These are phyloP conservation scores for Cyprinodon tularosa DNA, from an alignment of 2,113 vertebrate genomes.

Conservation along the genomic window DNA sequence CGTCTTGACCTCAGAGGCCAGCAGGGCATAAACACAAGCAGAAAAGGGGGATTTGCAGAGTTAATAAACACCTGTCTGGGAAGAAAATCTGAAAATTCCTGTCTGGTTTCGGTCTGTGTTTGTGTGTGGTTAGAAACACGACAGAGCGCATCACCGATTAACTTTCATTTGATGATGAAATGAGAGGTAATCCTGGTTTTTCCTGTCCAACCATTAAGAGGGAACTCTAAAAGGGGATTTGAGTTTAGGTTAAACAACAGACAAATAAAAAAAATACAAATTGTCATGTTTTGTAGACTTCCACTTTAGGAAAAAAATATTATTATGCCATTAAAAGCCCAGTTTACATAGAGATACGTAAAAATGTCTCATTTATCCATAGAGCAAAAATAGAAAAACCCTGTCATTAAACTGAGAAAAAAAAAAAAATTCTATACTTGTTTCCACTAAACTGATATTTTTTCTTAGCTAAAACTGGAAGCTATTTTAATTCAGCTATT, in stretches of 20 bases:
- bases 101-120: constrained; percentile 53
- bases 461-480: no score
- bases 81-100: constrained; percentile 61
- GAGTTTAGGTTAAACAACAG: constrained; percentile 17
- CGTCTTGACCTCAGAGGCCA: constrained; percentile 53
- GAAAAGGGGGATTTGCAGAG: constrained; percentile 51
- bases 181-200: constrained; percentile 60
- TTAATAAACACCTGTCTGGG: constrained; percentile 69
- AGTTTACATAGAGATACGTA: no score
- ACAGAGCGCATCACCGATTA: constrained; percentile 49
- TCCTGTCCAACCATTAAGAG: constrained; percentile 37
- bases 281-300: no score
- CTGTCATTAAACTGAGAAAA: no score
- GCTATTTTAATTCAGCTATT: no score
- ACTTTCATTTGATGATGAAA: constrained; percentile 67
- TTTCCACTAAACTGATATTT: no score
- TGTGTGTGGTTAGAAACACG: constrained; percentile 43
- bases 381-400: no score
- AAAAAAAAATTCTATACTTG: no score
- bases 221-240: constrained; percentile 27
- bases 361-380: no score
- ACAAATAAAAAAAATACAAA: constrained; percentile 25
- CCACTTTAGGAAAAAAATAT: no score
- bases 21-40: constrained; percentile 22
- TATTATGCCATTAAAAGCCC: no score